phyloP scores from a whole-genome alignment of 2,797 vertebrate genomes.

The Geotrypetes seraphini region DNA sequence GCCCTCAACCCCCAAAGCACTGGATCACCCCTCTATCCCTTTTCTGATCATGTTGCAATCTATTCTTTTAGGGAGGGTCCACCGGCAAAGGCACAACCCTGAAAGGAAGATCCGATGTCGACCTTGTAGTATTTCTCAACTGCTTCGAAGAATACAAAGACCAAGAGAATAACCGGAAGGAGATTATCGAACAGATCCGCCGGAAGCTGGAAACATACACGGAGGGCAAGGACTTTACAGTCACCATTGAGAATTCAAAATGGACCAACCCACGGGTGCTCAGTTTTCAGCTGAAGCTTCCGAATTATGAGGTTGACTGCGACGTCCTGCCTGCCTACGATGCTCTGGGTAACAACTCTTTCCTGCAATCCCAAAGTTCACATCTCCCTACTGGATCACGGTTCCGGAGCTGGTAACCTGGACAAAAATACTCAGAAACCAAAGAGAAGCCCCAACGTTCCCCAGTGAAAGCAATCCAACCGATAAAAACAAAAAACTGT shows the following conservation, averaged over 20 bases:
- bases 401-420: too few relatives aligned
- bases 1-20: too few relatives aligned
- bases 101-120: neutral
- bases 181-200: neutral
- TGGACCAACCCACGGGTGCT: neutral
- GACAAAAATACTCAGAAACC: too few relatives aligned
- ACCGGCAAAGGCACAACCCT: conserved; percentile 10
- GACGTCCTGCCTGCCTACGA: conserved; percentile 7
- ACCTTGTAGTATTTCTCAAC: conserved; percentile 14
- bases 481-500: too few relatives aligned
- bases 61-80: conserved; percentile 18
- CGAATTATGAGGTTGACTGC: neutral
- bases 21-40: too few relatives aligned
- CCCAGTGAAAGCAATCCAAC: too few relatives aligned
- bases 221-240: neutral
- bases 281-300: neutral
- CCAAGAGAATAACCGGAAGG: neutral
- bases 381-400: too few relatives aligned
- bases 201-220: neutral
- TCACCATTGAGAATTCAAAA: neutral
- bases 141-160: neutral
- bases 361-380: too few relatives aligned
- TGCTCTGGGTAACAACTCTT: conserved; percentile 11
- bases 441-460: too few relatives aligned
- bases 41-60: too few relatives aligned